These are phyloP conservation scores for Papilio protenor DNA, from an alignment of 2,888 invertebrate genomes.

Conservation along the genomic window DNA sequence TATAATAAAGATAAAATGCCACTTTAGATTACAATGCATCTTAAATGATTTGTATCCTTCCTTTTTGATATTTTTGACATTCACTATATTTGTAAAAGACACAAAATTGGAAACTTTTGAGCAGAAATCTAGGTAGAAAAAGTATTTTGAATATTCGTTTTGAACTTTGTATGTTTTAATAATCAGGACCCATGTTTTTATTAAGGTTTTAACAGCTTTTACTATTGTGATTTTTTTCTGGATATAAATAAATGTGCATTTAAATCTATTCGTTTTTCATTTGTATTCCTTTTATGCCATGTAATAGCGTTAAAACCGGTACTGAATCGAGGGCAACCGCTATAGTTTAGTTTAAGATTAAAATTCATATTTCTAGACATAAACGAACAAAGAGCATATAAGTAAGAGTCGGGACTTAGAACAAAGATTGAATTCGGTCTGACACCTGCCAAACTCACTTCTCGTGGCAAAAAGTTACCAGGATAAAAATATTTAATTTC, in stretches of 20 bases:
- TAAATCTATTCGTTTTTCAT: conserved; percentile 35
- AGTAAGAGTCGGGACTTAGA: too few species aligned
- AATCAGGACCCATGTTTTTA: conserved; percentile 54
- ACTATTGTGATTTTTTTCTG: conserved; percentile 72
- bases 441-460: too few species aligned
- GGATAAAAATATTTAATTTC: too few species aligned
- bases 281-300: neutral
- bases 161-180: conserved; percentile 51
- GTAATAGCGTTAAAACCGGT: neutral
- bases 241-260: conserved; percentile 76
- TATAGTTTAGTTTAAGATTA: too few species aligned
- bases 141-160: conserved; percentile 45
- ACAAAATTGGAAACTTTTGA: neutral
- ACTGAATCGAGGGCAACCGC: neutral
- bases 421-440: too few species aligned
- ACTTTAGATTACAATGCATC: conserved; percentile 42
- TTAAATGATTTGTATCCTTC: conserved; percentile 4
- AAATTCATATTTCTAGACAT: too few species aligned
- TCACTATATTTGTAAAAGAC: conserved; percentile 1
- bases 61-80: conserved; percentile 2
- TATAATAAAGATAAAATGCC: conserved; percentile 44
- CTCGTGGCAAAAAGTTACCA: too few species aligned
- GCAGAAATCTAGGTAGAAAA: neutral
- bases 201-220: conserved; percentile 67
- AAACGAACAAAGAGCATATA: too few species aligned